Evolutionary conservation across 92 coral and sea anemone genomes (phyloP), one percentile per base, ranked within the genome.

Genomic region (Epizoanthus stellaris): DNA sequence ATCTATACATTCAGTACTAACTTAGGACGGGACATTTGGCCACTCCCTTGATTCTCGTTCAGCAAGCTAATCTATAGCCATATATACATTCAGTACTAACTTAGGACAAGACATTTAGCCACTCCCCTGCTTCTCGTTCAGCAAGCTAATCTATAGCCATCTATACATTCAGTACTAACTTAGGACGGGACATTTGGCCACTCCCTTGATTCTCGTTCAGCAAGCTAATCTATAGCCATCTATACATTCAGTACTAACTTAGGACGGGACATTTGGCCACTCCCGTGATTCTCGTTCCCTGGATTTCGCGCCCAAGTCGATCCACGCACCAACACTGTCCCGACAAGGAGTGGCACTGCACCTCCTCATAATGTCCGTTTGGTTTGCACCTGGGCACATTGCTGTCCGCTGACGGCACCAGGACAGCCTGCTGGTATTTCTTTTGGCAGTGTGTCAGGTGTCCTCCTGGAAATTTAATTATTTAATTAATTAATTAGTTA

Each of bases 251-350:
- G 57, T 54, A 74, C 80, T 74, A 54, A 74, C 80, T 52, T 53
- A 74, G 80, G 38, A 74, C 68, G 16, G 79, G 75, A 54, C 92
- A 89, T 66, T 73, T 79, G 3, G 92, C 89, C 38, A 62, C 80
- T 30, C 92, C 89, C 30, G 21, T 85, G 43, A 69, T 89, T 82
- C 91, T 90, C 6, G 95, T 66, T 76, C 93, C 88, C 13, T 72
- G 86, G 42, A 90, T 72, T 88, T 90, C 95, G 56, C 87, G 75
- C 40, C 95, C 95, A 11, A 77, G 80, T 70, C 70, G 60, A 76
- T 92, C 87, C 54, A 92, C 87, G 75, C 95, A 92, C 95, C 95
- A 92, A 83, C 95, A 92, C 60, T 68, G 85, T 43, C 91, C 89
- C 47, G 59, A 13, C 11, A 88, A 49, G 20, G 84, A 63, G 70